Evolutionary conservation across 2,797 vertebrate species (phyloP).

Genomic region (Percopsis omiscomaycus): DNA sequence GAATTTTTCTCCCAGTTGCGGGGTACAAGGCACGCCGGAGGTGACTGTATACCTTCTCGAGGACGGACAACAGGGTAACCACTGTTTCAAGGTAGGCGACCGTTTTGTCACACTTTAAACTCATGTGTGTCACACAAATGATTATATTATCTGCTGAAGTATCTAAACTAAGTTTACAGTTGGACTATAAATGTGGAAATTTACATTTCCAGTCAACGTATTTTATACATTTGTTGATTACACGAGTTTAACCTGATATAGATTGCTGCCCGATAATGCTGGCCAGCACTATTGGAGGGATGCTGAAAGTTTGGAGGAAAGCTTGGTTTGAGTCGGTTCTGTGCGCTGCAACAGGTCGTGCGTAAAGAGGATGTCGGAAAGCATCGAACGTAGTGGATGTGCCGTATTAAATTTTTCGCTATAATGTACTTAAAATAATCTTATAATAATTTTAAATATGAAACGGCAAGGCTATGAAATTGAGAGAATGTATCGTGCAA

Average conservation of each 20-base stretch:
- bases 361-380: not conserved
- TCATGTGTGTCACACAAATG: no score
- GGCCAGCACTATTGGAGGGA: not conserved
- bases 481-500: not conserved
- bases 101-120: no score
- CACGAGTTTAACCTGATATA: not conserved
- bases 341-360: slow-evolving; percentile 8
- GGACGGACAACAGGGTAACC: slow-evolving; percentile 55
- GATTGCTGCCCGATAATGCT: not conserved
- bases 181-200: no score
- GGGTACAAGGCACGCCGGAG: slow-evolving; percentile 56
- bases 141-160: no score
- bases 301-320: slow-evolving; percentile 11
- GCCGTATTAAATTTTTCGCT: no score
- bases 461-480: not conserved
- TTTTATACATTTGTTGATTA: not conserved
- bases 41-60: slow-evolving; percentile 70
- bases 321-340: not conserved
- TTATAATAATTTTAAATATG: not conserved
- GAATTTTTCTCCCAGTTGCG: slow-evolving; percentile 59
- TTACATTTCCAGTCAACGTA: no score
- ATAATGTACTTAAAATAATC: no score
- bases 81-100: slow-evolving; percentile 77
- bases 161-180: no score
- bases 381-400: no score